Evolutionary conservation across 2,113 vertebrate species (phyloP).

Genomic region (Mus pahari): DNA sequence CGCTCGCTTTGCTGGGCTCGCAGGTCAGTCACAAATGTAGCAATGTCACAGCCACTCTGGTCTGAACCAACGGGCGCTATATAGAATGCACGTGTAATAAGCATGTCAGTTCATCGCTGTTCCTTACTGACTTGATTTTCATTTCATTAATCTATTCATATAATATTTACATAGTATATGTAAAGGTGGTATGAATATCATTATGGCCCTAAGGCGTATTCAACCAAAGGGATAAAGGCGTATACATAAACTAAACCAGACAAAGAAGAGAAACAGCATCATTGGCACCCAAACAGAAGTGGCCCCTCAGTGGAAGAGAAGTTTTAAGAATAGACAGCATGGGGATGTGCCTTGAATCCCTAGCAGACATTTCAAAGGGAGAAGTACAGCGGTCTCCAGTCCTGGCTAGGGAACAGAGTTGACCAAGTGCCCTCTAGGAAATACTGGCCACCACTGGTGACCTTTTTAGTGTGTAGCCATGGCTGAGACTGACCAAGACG

Average conservation of each 20-base stretch:
- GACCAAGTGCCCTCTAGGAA: background rate
- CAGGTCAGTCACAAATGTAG: background rate
- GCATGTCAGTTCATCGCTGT: background rate
- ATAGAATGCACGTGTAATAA: background rate
- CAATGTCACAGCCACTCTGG: background rate
- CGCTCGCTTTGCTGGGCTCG: background rate
- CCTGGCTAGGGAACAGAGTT: background rate
- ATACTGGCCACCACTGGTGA: background rate
- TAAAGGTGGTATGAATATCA: background rate
- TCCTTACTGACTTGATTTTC: background rate
- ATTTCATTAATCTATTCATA: background rate
- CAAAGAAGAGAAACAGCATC: background rate
- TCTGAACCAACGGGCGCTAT: background rate
- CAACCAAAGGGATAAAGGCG: background rate
- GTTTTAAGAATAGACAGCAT: background rate
- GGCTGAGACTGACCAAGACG: background rate
- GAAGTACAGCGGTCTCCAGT: background rate
- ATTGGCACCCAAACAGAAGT: background rate
- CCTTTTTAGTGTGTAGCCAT: background rate
- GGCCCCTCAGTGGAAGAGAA: background rate
- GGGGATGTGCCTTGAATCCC: background rate
- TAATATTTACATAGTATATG: background rate
- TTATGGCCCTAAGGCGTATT: background rate
- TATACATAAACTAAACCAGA: background rate
- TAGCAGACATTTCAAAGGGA: background rate